Evolutionary conservation across 2,113 vertebrate genomes (phyloP), one percentile per base, ranked within the genome.

Genomic region (Orycteropus afer): DNA sequence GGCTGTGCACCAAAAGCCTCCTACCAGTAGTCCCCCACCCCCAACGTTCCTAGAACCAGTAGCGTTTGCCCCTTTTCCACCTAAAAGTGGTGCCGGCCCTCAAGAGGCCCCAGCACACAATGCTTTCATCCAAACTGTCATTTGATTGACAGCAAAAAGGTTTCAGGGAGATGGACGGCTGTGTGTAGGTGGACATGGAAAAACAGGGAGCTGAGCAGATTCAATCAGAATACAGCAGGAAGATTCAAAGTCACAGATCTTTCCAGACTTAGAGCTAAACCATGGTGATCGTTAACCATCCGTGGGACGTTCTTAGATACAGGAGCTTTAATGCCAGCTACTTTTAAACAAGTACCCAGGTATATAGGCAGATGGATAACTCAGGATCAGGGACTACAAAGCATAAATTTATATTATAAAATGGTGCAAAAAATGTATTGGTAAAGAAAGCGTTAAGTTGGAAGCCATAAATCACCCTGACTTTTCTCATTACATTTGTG

Each of bases 71-170:
- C n/a, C 45, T 42, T 85, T 94, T 88, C 96, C 80, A 95, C 97
- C 97, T 98, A 97, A 98, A 97, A 91, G 93, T 97, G 97, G 87
- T 6, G 83, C 91, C 79, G 95, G 97, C 97, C 96, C 98, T 98
- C 97, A 87, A 96, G 97, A 98, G 97, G 96, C 97, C 95, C 65
- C 1, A 29, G 93, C 96, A 97, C 96, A 98, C 34, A 98, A 98
- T 98, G 98, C 96, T 97, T 98, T 97, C 96, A 96, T 96, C 97
- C 91, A 97, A 98, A 81, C 95, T 98, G 98, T 98, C 98, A 98
- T 97, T 98, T 98, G 98, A 98, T 84, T 98, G 98, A 98, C 98
- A 98, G 98, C 93, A 97, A 83, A 98, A 97, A 98, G 98, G 98
- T 98, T 97, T 94, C 95, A 84, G 89, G 95, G 98, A 99, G 98